Evolutionary conservation across 2,797 vertebrate species (phyloP).

Genomic region (Alosa sapidissima): DNA sequence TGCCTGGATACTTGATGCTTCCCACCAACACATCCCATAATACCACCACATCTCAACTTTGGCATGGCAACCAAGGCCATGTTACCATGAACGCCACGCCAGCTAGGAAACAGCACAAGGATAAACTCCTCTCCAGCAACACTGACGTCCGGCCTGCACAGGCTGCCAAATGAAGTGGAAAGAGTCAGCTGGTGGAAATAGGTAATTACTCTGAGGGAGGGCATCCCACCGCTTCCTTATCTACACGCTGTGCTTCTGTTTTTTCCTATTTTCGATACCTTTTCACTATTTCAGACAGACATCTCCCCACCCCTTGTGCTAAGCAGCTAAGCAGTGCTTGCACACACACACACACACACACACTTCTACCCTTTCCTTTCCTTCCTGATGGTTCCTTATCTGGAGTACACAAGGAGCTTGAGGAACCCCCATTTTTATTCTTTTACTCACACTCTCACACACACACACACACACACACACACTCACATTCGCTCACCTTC

Average conservation of each 20-base stretch:
- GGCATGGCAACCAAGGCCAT: constrained; percentile 10
- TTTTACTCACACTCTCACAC: not conserved
- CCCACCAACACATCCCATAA: not conserved
- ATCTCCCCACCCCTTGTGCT: not conserved
- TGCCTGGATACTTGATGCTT: constrained; percentile 14
- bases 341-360: not conserved
- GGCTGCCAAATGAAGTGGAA: not conserved
- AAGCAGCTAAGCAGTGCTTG: not conserved
- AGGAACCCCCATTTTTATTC: not conserved
- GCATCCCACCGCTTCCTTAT: not conserved
- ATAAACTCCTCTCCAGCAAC: constrained; percentile 9
- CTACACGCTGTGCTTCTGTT: not conserved
- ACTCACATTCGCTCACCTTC: not conserved
- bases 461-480: not conserved
- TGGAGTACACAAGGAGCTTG: not conserved
- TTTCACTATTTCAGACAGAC: constrained; percentile 6
- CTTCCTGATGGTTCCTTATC: constrained; percentile 3
- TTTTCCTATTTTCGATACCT: not conserved
- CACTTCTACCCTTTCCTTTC: too few species aligned
- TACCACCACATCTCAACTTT: constrained; percentile 5
- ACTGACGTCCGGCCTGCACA: not conserved
- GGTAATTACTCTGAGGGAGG: not conserved
- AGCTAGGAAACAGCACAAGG: not conserved
- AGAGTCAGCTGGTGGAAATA: not conserved
- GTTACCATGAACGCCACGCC: not conserved